A percentile compares a stretch with the other conserved stretches of the same genome.
phyloP scores from a whole-genome alignment of 2,888 invertebrate species.

The Hesperia comma region DNA sequence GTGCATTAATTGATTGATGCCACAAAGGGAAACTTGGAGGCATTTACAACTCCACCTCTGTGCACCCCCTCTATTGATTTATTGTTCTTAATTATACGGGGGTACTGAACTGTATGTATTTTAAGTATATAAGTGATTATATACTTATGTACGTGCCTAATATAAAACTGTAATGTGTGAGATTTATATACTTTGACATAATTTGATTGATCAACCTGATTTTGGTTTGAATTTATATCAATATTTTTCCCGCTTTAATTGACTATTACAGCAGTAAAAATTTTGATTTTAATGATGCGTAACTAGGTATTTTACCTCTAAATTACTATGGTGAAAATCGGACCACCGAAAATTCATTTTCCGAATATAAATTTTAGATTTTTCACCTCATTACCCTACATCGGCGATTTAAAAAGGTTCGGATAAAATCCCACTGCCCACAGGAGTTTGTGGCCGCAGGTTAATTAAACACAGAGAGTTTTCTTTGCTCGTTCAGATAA shows the following conservation, averaged over 20 bases:
- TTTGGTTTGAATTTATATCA: no score
- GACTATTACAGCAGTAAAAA: no score
- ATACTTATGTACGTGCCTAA: no score
- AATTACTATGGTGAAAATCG: conserved; percentile 31
- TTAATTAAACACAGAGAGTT: conserved; percentile 21
- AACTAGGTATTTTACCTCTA: conserved; percentile 2
- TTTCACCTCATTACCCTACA: conserved; percentile 74
- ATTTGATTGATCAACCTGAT: no score
- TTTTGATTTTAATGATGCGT: neutral
- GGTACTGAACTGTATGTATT: neutral
- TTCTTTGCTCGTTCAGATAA: neutral
- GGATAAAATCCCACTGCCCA: conserved; percentile 44
- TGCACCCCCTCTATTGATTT: conserved; percentile 45
- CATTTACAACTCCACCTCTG: conserved; percentile 48
- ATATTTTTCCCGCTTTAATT: no score
- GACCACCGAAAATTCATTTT: conserved; percentile 59
- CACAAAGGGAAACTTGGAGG: conserved; percentile 49
- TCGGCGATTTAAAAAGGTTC: conserved; percentile 68
- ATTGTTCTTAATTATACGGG: conserved; percentile 36
- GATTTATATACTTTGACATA: no score
- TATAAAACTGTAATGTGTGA: no score
- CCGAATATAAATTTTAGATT: conserved; percentile 74
- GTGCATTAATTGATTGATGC: conserved; percentile 54
- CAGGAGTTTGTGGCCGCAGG: conserved; percentile 38
- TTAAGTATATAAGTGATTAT: no score